phyloP scores from a whole-genome alignment of 92 coral and sea anemone genomes.

The Diadumene lineata region DNA sequence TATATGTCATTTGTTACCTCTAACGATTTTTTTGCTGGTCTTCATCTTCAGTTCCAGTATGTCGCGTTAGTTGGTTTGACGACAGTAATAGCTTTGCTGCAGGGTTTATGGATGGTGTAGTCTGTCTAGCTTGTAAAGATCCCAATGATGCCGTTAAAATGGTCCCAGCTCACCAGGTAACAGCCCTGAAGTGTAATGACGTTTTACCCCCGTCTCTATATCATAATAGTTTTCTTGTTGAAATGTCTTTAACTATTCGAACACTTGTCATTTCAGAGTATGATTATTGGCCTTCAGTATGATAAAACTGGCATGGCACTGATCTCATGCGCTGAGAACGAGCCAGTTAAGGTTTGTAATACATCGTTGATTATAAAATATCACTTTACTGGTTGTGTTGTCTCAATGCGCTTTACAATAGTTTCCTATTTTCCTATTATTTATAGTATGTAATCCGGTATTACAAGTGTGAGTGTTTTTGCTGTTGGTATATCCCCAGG shows the following conservation, averaged over 20 bases:
- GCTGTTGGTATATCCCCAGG: no score
- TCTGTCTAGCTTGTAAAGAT: conserved; percentile 73
- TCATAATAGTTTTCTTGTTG: no score
- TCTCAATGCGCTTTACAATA: no score
- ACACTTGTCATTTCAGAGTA: conserved; percentile 36
- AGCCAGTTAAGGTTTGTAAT: conserved; percentile 66
- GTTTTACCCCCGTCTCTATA: no score
- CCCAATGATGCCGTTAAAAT: conserved; percentile 50
- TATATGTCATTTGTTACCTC: no score
- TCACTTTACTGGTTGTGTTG: no score
- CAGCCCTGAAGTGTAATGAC: no score
- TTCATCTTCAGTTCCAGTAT: conserved; percentile 58
- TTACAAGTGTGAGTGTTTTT: no score
- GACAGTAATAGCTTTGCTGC: conserved; percentile 75
- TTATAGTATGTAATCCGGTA: no score
- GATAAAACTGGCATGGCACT: conserved; percentile 66
- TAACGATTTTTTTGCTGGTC: no score
- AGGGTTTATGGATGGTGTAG: conserved; percentile 75
- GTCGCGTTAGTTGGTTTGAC: conserved; percentile 78
- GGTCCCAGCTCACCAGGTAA: conserved; percentile 76
- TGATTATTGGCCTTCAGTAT: conserved; percentile 75
- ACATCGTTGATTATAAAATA: no score
- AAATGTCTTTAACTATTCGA: not conserved
- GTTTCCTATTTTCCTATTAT: no score
- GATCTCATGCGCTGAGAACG: conserved; percentile 78